Evolutionary conservation across 2,888 invertebrate species (phyloP).

Genomic region (Dinocampus coccinellae): DNA sequence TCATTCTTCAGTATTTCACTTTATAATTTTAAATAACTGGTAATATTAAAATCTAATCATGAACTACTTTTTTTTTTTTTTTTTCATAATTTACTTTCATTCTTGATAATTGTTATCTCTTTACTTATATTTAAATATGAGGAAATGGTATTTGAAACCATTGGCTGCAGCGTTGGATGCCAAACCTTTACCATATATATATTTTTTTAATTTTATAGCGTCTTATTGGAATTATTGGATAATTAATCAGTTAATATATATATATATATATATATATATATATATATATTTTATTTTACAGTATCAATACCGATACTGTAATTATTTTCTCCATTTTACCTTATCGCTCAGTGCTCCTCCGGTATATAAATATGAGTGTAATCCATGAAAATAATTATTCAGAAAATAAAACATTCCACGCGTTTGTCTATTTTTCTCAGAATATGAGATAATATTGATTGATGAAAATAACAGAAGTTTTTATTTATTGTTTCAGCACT

Average conservation of each 20-base stretch:
- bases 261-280: no score
- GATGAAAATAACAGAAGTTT: not conserved
- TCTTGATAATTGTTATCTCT: not conserved
- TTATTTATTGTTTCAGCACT: not conserved
- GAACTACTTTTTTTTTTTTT: not conserved
- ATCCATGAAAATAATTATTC: no score
- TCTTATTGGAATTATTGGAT: not conserved
- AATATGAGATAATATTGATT: not conserved
- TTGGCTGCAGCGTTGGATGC: slow-evolving; percentile 20
- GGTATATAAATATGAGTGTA: not conserved
- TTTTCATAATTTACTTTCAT: slow-evolving; percentile 14
- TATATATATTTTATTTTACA: no score
- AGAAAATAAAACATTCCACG: not conserved
- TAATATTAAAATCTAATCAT: not conserved
- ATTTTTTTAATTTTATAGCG: not conserved
- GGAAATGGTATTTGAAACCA: slow-evolving; percentile 9
- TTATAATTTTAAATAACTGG: slow-evolving; percentile 15
- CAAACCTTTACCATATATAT: not conserved
- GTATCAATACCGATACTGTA: not conserved
- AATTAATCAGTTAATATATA: not conserved
- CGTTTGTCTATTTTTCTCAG: not conserved
- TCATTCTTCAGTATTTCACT: not conserved
- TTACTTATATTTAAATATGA: not conserved
- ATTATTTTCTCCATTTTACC: not conserved
- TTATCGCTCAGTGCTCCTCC: not conserved